These are phyloP conservation scores for Drosophila nasuta DNA, from an alignment of 1,140 invertebrate genomes.

Conservation along the genomic window DNA sequence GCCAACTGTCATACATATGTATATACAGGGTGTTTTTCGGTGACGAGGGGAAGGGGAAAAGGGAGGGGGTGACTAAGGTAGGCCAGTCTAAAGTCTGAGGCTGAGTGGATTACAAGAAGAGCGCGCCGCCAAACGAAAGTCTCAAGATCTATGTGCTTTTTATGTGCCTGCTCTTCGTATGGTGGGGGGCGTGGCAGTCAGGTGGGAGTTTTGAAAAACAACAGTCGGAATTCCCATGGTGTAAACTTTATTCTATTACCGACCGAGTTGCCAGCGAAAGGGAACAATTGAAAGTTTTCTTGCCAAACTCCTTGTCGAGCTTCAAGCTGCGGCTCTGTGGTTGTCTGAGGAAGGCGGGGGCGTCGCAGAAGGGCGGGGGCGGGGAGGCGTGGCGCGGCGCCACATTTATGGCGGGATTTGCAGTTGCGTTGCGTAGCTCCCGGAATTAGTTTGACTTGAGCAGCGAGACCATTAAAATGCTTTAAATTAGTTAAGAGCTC, in stretches of 20 bases:
- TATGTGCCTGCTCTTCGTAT: slow-evolving; percentile 23
- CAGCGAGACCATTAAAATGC: slow-evolving; percentile 67
- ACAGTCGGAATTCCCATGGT: slow-evolving; percentile 78
- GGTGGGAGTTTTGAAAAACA: slow-evolving; percentile 70
- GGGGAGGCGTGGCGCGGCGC: slow-evolving; percentile 1
- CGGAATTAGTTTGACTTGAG: slow-evolving; percentile 61
- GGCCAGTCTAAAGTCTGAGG: neutral
- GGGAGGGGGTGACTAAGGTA: neutral
- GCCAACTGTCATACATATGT: slow-evolving; percentile 48
- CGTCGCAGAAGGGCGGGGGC: neutral
- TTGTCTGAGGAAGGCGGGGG: slow-evolving; percentile 16
- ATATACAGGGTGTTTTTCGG: neutral
- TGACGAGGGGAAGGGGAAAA: neutral
- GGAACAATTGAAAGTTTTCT: slow-evolving; percentile 77
- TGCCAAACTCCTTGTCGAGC: slow-evolving; percentile 7
- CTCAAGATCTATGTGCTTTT: slow-evolving; percentile 69
- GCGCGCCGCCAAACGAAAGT: slow-evolving; percentile 52
- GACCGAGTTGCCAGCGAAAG: slow-evolving; percentile 59
- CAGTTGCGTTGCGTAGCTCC: slow-evolving; percentile 27
- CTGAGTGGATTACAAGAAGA: slow-evolving; percentile 74
- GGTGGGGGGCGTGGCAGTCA: slow-evolving; percentile 21
- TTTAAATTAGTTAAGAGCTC: slow-evolving; percentile 65
- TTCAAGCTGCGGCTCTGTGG: slow-evolving; percentile 40
- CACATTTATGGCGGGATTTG: slow-evolving; percentile 79
- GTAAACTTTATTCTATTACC: slow-evolving; percentile 81